Percentiles rank a stretch among this genome's conserved stretches.
Conservation (phyloP, 2,113 vertebrate genomes). For the Cisticola juncidis region DNA sequence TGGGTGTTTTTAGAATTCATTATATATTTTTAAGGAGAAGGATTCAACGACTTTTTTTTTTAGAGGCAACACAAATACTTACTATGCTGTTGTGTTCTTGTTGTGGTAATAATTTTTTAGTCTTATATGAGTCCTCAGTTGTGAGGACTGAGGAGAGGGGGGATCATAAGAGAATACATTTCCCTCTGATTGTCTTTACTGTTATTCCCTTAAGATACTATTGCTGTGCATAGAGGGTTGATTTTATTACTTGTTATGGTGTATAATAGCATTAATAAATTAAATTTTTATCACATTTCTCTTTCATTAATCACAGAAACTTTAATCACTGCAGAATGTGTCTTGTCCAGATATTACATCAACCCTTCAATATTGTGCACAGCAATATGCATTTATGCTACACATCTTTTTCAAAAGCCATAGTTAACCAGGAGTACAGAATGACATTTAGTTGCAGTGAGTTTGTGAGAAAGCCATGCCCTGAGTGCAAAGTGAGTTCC, state of each 20-base stretch:
- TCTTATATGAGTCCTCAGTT: neutral
- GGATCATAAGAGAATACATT: neutral
- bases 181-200: neutral
- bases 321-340: neutral
- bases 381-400: neutral
- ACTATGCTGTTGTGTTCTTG: neutral
- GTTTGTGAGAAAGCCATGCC: neutral
- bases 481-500: neutral
- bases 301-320: neutral
- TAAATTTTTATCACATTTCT: neutral
- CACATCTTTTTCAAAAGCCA: neutral
- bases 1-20: neutral
- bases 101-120: neutral
- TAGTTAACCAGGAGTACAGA: neutral
- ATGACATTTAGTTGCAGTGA: neutral
- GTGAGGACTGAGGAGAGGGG: neutral
- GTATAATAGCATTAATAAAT: neutral
- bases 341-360: neutral
- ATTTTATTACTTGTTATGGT: neutral
- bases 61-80: neutral
- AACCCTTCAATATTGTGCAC: neutral
- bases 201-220: neutral
- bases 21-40: neutral
- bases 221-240: neutral
- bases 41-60: neutral